phyloP scores from a whole-genome alignment of 2,113 vertebrate genomes.

The Aspiorhynchus laticeps region DNA sequence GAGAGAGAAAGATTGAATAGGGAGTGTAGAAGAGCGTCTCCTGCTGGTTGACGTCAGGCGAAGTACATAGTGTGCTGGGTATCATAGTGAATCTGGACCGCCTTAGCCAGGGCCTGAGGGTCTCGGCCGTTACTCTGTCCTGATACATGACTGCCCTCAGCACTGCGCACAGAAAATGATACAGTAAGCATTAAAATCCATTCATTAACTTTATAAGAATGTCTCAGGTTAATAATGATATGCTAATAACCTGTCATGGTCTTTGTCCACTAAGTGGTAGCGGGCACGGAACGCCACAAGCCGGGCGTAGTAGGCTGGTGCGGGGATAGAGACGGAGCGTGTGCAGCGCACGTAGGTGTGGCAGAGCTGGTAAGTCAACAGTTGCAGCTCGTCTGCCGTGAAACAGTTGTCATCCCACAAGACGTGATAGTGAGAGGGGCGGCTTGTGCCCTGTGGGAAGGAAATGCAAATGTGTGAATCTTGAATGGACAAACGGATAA shows the following conservation, averaged over 20 bases:
- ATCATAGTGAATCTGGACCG: constrained; percentile 98
- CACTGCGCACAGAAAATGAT: constrained; percentile 73
- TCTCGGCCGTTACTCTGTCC: constrained; percentile 98
- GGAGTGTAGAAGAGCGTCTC: constrained; percentile 50
- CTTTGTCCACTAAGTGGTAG: constrained; percentile 98
- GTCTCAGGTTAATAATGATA: background rate
- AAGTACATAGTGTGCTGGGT: constrained; percentile 99
- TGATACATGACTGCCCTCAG: constrained; percentile 97
- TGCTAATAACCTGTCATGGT: constrained; percentile 91
- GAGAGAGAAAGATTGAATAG: constrained; percentile 45
- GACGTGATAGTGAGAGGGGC: constrained; percentile 98
- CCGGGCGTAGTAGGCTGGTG: constrained; percentile 94
- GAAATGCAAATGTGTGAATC: background rate
- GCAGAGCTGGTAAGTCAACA: constrained; percentile 97
- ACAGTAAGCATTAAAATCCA: background rate
- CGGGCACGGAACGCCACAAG: constrained; percentile 95
- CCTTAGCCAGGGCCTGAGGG: constrained; percentile 95
- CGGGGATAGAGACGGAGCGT: constrained; percentile 95
- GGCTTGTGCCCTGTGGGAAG: constrained; percentile 90
- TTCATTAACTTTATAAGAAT: background rate
- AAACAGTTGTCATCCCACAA: constrained; percentile 99
- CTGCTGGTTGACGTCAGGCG: constrained; percentile 80
- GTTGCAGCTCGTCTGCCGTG: constrained; percentile 94
- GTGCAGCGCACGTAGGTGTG: constrained; percentile 98
- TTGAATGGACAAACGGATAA: background rate